These are phyloP conservation scores for Pitangus sulphuratus DNA, from an alignment of 2,797 vertebrate genomes.

Conservation along the genomic window DNA sequence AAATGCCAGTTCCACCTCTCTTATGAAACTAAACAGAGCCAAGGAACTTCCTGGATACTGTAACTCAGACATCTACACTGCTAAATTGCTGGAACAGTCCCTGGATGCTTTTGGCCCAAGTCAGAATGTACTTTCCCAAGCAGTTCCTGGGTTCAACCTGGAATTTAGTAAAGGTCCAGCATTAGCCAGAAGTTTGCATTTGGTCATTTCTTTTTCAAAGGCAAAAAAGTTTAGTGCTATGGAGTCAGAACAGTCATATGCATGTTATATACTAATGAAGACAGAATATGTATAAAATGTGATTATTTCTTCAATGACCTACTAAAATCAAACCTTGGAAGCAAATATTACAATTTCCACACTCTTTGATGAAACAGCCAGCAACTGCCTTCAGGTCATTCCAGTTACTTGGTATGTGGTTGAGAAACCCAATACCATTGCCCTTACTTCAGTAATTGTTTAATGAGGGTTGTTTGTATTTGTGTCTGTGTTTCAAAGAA, in stretches of 20 bases:
- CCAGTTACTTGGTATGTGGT: neutral
- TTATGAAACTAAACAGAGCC: neutral
- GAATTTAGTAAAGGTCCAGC: neutral
- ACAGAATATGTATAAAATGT: neutral
- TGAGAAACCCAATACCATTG: neutral
- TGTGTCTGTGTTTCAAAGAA: neutral
- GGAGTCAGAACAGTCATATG: neutral
- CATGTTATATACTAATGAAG: neutral
- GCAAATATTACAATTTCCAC: neutral
- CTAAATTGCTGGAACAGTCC: neutral
- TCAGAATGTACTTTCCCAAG: neutral
- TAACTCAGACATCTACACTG: neutral
- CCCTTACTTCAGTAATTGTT: neutral
- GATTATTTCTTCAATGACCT: neutral
- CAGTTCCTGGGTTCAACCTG: neutral
- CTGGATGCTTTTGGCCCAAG: neutral
- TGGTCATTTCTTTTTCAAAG: neutral
- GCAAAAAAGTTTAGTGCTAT: neutral
- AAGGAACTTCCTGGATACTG: conserved; percentile 29
- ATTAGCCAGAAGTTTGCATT: neutral
- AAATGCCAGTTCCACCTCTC: neutral
- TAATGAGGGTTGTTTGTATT: neutral
- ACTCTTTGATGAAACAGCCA: neutral
- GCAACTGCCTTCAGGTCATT: neutral
- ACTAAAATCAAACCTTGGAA: neutral